Evolutionary conservation across 2,113 vertebrate species (phyloP), one percentile per base, ranked within the genome.

Genomic region (Myotis yumanensis): DNA sequence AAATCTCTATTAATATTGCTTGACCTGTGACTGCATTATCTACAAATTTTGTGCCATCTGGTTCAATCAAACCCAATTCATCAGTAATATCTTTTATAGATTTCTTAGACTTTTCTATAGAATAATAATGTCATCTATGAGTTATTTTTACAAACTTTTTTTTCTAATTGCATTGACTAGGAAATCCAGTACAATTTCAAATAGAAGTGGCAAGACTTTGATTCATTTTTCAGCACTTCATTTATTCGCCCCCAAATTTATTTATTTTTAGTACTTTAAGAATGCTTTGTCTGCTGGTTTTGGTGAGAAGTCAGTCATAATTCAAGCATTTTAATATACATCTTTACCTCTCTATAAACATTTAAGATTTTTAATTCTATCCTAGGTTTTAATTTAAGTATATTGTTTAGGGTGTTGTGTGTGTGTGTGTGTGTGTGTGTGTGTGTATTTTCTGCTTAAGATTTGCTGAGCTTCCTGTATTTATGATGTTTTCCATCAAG

Each of bases 1-100:
- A 87, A 71, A 76, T 93, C 32, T 48, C 69, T 88, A 16, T 81
- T 86, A 91, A 75, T 91, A 72, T 72, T 94, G 52, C 22, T 40
- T 73, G 66, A 86, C 9, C 52, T 73, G 16, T 71, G 48, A 35
- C 15, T 94, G 37, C 32, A 48, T 89, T 93, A 84, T 32, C 14
- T 91, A 80, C 40, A 77, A 91, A 71, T 32, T 5, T 89, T 87
- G 92, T 93, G 95, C 35, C 25, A 87, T 76, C 20, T 12, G 90
- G 40, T 86, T 51, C 64, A 81, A 46, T 93, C n/a, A 68, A 95
- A 75, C 64, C 30, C 68, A 93, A 66, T 85, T 54, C 46, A 94
- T 35, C 72, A 90, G 40, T 40, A 72, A 22, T 71, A 8, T 51
- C 59, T 85, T 79, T 62, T 76, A 51, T 22, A 64, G n/a, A 90